phyloP scores from a whole-genome alignment of 2,797 vertebrate genomes.

The Acestrorhynchus altus region DNA sequence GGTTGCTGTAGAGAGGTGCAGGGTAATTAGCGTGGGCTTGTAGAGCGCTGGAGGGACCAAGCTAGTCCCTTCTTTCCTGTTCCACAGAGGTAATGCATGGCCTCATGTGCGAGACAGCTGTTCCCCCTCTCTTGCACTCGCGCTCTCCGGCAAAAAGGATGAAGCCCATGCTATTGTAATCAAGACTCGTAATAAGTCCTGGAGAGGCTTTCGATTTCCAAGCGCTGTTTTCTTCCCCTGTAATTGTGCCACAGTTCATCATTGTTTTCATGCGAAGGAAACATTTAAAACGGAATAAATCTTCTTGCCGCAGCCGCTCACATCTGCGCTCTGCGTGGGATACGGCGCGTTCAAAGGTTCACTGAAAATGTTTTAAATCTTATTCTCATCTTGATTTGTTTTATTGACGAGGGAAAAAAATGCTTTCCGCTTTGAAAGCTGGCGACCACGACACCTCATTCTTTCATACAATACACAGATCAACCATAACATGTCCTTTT shows the following conservation, averaged over 20 bases:
- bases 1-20: conserved; percentile 50
- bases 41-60: conserved; percentile 47
- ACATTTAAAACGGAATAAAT: conserved; percentile 50
- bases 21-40: conserved; percentile 49
- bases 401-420: conserved; percentile 19
- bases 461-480: no score
- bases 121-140: conserved; percentile 19
- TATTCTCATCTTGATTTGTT: conserved; percentile 12
- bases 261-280: conserved; percentile 51
- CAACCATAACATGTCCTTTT: neutral
- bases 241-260: conserved; percentile 52
- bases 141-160: conserved; percentile 32
- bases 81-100: conserved; percentile 43
- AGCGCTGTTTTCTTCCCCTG: conserved; percentile 52
- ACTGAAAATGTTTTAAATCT: neutral
- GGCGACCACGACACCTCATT: neutral
- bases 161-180: conserved; percentile 61
- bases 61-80: conserved; percentile 60
- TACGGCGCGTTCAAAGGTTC: conserved; percentile 16
- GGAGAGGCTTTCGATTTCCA: conserved; percentile 60
- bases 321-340: conserved; percentile 27
- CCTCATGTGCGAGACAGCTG: conserved; percentile 64
- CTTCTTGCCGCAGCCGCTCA: conserved; percentile 5
- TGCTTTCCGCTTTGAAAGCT: neutral
- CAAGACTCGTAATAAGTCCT: conserved; percentile 52